Evolutionary conservation across 1,140 invertebrate species (phyloP).

Genomic region (Drosophila yakuba): DNA sequence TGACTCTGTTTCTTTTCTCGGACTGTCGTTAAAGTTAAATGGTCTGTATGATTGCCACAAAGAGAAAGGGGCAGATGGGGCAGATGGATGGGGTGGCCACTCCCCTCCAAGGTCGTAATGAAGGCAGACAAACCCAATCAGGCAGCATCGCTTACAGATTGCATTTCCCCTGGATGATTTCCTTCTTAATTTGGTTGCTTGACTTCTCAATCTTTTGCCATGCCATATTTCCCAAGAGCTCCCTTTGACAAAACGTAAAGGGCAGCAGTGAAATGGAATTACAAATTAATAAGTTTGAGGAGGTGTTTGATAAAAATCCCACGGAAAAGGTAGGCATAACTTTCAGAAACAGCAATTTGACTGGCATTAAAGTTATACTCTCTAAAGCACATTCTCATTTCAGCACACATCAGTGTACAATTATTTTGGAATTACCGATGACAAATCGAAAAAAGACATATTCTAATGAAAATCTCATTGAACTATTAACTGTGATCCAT

Average conservation of each 20-base stretch:
- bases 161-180: constrained; percentile 47
- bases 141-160: constrained; percentile 62
- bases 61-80: background rate
- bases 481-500: constrained; percentile 22
- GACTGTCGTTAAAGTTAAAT: constrained; percentile 64
- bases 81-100: background rate
- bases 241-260: background rate
- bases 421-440: constrained; percentile 3
- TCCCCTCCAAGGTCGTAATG: constrained; percentile 50
- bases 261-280: background rate
- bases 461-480: constrained; percentile 19
- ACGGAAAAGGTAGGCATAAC: too few relatives aligned
- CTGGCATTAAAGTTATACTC: background rate
- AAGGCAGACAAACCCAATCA: constrained; percentile 55
- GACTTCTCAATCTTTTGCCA: background rate
- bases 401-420: background rate
- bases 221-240: constrained; percentile 16
- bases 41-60: constrained; percentile 56
- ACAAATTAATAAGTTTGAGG: background rate
- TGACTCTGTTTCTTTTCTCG: constrained; percentile 10
- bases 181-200: constrained; percentile 35
- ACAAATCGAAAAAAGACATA: constrained; percentile 15
- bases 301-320: background rate
- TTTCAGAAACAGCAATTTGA: too few relatives aligned
- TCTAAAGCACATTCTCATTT: too few relatives aligned